Base-by-base conservation (phyloP, 2,888 invertebrate genomes). In the Heliconius ismenius region DNA sequence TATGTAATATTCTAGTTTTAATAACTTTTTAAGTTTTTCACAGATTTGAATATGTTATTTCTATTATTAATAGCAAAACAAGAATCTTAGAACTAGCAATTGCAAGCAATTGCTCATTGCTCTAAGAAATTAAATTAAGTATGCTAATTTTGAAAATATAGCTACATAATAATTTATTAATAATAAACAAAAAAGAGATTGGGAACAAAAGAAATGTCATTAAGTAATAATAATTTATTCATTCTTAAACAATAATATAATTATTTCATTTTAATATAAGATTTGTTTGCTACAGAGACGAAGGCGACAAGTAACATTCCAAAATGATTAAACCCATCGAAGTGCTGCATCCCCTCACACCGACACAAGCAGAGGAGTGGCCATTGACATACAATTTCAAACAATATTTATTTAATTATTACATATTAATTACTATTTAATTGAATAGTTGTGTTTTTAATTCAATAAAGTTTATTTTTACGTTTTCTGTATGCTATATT, bases 391-490 rank as follows among this genome's bases (percentile, higher is more conserved):
- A 74, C 74, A 77, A 84, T 84, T 74, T 69, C 77, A 75, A 75
- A 83, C 82, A 86, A 83, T 89, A 90, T 89, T 90, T 89, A 91
- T 90, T 89, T 84, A 83, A 76, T 69, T 84, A 86, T 76, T 79
- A 80, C 83, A 82, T n/a, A 83, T 84, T 85, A 78, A 76, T 87
- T 85, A 87, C 83, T 88, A 86, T 88, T 87, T 86, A 89, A 88
- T 85, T 79, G 84, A 86, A 86, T 83, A 88, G 88, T 91, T 90
- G 88, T 91, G 90, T 92, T 91, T 89, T 85, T 86, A 90, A 89
- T 88, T 88, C 85, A 91, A 92, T 92, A 92, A 92, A 92, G 90
- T 92, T 92, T 92, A 92, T 92, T 92, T 92, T 91, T 91, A 92
- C 87, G 92, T 92, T 92, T 92, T 90, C 87, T 90, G 88, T 91